Evolutionary conservation across 2,113 vertebrate species (phyloP).

Genomic region (Furnarius figulus): DNA sequence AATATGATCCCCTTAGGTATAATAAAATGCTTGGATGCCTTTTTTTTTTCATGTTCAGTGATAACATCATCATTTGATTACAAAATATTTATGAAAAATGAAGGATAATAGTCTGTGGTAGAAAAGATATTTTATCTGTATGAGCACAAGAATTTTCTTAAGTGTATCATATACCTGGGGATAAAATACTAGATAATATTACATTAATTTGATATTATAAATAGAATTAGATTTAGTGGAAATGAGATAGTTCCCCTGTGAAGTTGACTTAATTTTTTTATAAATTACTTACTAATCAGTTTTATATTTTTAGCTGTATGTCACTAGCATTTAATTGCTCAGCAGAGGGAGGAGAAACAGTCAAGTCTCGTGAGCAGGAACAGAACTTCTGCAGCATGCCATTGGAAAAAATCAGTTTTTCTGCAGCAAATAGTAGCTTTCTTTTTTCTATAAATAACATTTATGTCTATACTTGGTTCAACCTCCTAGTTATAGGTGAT

Average conservation of each 20-base stretch:
- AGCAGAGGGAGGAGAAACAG: not conserved
- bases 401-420: constrained; percentile 1
- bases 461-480: not conserved
- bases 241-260: constrained; percentile 9
- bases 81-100: not conserved
- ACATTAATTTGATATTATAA: not conserved
- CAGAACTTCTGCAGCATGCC: not conserved
- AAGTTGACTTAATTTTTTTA: constrained; percentile 13
- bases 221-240: not conserved
- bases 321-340: constrained; percentile 11
- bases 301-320: constrained; percentile 58
- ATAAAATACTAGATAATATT: not conserved
- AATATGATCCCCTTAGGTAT: not conserved
- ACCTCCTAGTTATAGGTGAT: not conserved
- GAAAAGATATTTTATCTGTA: not conserved
- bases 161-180: not conserved
- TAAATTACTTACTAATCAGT: constrained; percentile 43
- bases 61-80: not conserved
- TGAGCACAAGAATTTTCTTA: not conserved
- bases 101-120: not conserved
- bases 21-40: not conserved
- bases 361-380: not conserved
- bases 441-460: constrained; percentile 30
- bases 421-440: not conserved
- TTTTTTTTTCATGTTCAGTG: not conserved